Percentiles rank a stretch among this genome's conserved stretches.
phyloP scores from a whole-genome alignment of 2,888 invertebrate species.

The Prosapia bicincta region DNA sequence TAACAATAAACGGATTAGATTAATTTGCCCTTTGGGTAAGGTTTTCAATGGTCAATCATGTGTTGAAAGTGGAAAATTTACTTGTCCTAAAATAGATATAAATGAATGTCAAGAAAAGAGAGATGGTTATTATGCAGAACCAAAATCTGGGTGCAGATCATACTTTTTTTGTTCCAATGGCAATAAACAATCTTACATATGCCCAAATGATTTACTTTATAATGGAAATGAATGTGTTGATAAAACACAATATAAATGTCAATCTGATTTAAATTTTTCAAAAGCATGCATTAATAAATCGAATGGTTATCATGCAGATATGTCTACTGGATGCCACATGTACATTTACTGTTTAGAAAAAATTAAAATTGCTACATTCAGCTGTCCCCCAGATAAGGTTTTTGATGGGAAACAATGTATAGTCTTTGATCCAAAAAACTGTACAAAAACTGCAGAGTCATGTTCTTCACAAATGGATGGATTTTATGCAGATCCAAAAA shows the following conservation, averaged over 20 bases:
- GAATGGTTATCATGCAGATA: constrained; percentile 56
- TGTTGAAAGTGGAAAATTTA: constrained; percentile 45
- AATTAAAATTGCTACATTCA: constrained; percentile 53
- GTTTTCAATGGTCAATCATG: constrained; percentile 52
- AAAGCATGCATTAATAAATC: constrained; percentile 51
- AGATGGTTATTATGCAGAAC: constrained; percentile 55
- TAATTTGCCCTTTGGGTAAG: constrained; percentile 48
- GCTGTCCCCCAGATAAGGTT: constrained; percentile 55
- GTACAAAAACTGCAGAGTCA: constrained; percentile 45
- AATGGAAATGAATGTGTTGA: constrained; percentile 53
- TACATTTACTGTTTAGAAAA: constrained; percentile 58
- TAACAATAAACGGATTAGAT: constrained; percentile 47
- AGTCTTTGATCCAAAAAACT: constrained; percentile 41
- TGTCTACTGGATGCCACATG: constrained; percentile 54
- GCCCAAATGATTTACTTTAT: constrained; percentile 52
- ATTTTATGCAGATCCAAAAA: constrained; percentile 43
- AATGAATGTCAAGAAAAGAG: constrained; percentile 49
- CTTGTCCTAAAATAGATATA: constrained; percentile 50
- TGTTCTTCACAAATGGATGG: constrained; percentile 41
- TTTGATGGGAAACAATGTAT: constrained; percentile 59
- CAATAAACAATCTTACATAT: constrained; percentile 56
- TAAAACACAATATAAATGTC: constrained; percentile 45
- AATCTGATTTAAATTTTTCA: constrained; percentile 44
- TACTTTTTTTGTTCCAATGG: constrained; percentile 57
- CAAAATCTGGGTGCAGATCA: constrained; percentile 53